Conservation (phyloP, 92 coral and sea anemone genomes). For the Parazoanthus swiftii region DNA sequence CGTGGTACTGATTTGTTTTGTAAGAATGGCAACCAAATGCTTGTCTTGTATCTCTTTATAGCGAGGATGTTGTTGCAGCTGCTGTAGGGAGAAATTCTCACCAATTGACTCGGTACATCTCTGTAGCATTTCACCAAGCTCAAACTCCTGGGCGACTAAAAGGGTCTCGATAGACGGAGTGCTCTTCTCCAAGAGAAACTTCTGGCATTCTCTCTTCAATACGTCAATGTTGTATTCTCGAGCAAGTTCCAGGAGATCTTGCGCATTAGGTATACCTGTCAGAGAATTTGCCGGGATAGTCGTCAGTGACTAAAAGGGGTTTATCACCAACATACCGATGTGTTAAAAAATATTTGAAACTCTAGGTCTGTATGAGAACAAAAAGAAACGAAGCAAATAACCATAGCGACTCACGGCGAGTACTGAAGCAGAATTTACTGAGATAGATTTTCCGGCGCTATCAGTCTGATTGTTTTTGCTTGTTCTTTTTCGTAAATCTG, state of each 20-base stretch:
- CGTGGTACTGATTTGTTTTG: neutral
- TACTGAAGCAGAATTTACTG: no score
- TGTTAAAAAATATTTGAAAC: no score
- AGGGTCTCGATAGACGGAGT: neutral
- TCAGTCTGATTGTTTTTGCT: no score
- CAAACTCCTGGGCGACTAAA: slow-evolving; percentile 4
- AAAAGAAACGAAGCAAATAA: no score
- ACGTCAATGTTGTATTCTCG: neutral
- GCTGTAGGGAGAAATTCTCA: neutral
- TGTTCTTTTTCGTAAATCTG: no score
- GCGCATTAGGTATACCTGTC: neutral
- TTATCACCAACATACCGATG: no score
- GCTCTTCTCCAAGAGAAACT: neutral
- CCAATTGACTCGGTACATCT: neutral
- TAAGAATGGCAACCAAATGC: neutral
- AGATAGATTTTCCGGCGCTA: no score
- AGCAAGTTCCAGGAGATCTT: neutral
- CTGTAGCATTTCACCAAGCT: neutral
- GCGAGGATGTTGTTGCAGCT: neutral
- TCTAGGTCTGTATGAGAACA: no score
- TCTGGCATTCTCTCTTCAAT: neutral
- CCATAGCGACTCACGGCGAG: no score
- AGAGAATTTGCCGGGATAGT: neutral
- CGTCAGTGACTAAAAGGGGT: no score
- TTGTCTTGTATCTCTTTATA: neutral